Base-by-base conservation (phyloP, 2,888 invertebrate genomes). In the Drosophila paranaensis region DNA sequence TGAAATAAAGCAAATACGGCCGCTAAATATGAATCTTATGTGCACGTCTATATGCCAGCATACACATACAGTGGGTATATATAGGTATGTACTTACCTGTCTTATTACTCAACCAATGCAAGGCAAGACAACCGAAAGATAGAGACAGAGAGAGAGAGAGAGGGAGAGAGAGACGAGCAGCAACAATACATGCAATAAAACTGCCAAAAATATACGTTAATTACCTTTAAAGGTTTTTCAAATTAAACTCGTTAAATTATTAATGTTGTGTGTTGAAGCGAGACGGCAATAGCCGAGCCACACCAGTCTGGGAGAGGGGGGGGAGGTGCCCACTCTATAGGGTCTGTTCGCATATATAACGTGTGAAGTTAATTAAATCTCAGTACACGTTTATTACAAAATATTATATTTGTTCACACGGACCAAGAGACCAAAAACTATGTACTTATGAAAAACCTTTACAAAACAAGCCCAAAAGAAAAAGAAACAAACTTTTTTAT, bases 221-320 rank as follows among this genome's bases (percentile, higher is more conserved):
- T 87, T 87, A 83, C 88, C 83, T 79, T 88, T 88, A 88, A 87
- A 88, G 83, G 87, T 86, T 87, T 88, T 86, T 86, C 86, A 87
- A 86, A 87, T 88, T 88, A 85, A 88, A 88, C 80, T 87, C 83
- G 80, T 86, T 86, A 86, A 86, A 86, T 76, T 76, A 87, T 78
- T 60, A 76, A 69, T 80, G 68, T 66, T 69, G 69, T 72, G 67
- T 67, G 75, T 69, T 66, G 65, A 72, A 79, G 66, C 65, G 68
- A 51, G 75, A 71, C 69, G 58, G 67, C 77, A 54, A 72, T 67
- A 67, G 55, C 53, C 53, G 45, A 56, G 67, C 51, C 68, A 60
- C 78, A 73, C 79, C 68, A 60, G 50, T 70, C 20, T 20, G 20
- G 20, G 20, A n/a, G 20, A 20, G 37, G 14, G 45, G 20, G 43